Base-by-base conservation (phyloP, 2,888 invertebrate species). In the Nomada flava region DNA sequence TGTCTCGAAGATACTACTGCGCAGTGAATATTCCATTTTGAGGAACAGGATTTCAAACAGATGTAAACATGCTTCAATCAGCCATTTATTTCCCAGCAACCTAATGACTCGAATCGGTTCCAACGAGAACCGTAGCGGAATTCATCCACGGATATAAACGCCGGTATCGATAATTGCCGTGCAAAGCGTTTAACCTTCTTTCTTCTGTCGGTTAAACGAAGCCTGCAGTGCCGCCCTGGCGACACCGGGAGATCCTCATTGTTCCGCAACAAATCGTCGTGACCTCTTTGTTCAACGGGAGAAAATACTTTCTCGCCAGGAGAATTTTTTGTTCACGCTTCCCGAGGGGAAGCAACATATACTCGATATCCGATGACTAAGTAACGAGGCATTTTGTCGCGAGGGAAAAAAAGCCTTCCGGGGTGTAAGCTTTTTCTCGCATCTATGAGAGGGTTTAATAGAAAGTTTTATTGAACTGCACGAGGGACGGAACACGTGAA, bases 231-330 rank as follows among this genome's bases (percentile, higher is more conserved):
- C 71, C 79, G 23, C 60, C 57, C 57, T 70, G 69, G 72, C 76
- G 81, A 81, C 77, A 60, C 65, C 60, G 69, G 64, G 20, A 70
- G 82, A 86, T 84, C 47, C 82, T 75, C 85, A 75, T 87, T 87
- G 87, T 86, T 76, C 83, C 83, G 73, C 78, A 83, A 83, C 86
- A 83, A 87, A 87, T 85, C 71, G 84, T 82, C 65, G 83, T 85
- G 86, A 83, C 85, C 86, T 83, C 73, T 78, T 86, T 86, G 79
- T 55, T 76, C 77, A 50, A 53, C 50, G 53, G 26, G 75, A 71
- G 60, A 74, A 82, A 82, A 84, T 84, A 82, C 84, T 79, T 75
- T 81, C 81, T 67, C 76, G 55, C 23, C 44, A 23, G 59, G 60
- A 55, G 81, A 64, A 76, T 75, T 76, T 78, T 80, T 53, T 23